Conservation (phyloP, 1,140 invertebrate species). For the Bombus balteatus region DNA sequence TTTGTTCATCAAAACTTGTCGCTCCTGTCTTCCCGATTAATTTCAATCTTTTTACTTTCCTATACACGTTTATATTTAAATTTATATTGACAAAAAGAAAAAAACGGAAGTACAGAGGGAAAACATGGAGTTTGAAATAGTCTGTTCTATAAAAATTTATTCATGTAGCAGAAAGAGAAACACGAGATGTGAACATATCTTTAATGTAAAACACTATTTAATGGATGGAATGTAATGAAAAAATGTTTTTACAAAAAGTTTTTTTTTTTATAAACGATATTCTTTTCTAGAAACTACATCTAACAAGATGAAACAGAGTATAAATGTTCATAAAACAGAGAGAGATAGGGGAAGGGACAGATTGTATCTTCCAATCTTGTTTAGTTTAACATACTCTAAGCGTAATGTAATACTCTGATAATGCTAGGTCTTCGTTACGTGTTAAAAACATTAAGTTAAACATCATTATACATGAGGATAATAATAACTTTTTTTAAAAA, state of each 20-base stretch:
- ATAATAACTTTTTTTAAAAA: constrained; percentile 35
- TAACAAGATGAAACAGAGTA: neutral
- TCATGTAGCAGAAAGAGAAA: constrained; percentile 30
- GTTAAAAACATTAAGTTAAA: constrained; percentile 6
- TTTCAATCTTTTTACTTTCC: neutral
- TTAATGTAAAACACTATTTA: constrained; percentile 35
- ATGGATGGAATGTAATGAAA: constrained; percentile 52
- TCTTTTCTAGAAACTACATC: neutral
- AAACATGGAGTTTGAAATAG: neutral
- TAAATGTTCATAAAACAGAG: neutral
- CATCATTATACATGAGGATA: constrained; percentile 18
- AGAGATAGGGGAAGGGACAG: neutral
- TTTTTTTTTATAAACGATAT: constrained; percentile 21
- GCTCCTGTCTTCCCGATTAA: constrained; percentile 34
- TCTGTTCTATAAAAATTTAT: constrained; percentile 59
- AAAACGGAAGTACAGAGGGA: neutral
- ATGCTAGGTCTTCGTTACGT: constrained; percentile 29
- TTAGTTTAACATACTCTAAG: constrained; percentile 32
- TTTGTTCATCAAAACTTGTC: constrained; percentile 35
- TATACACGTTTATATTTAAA: too few species aligned
- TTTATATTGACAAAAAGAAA: neutral
- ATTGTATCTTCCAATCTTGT: constrained; percentile 17
- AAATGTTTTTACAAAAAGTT: constrained; percentile 31
- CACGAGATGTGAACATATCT: neutral
- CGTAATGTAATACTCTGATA: constrained; percentile 35